Conservation (phyloP, 2,113 vertebrate species). For the Solea senegalensis region DNA sequence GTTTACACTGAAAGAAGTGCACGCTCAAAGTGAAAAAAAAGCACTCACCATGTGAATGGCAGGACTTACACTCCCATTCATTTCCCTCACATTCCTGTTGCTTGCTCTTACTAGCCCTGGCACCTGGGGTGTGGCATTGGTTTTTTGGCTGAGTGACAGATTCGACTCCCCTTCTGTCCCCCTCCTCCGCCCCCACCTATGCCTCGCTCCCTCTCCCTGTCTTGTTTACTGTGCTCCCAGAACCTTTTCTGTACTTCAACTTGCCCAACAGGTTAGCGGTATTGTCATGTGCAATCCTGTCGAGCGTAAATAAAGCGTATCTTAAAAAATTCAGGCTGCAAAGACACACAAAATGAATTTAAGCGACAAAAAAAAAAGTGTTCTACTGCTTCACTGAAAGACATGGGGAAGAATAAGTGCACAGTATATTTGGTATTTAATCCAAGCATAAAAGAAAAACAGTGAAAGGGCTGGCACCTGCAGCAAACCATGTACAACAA, state of each 20-base stretch:
- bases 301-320: conserved; percentile 48
- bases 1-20: conserved; percentile 52
- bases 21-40: conserved; percentile 63
- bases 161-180: conserved; percentile 66
- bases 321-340: conserved; percentile 1
- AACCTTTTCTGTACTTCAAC: conserved; percentile 65
- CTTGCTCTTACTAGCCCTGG: conserved; percentile 79
- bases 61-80: conserved; percentile 80
- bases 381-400: background rate
- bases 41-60: conserved; percentile 79
- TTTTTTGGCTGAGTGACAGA: conserved; percentile 75
- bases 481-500: conserved; percentile 79
- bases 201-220: conserved; percentile 35
- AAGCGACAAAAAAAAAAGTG: background rate
- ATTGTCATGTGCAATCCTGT: conserved; percentile 60
- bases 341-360: background rate
- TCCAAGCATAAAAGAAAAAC: conserved; percentile 21
- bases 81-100: conserved; percentile 79
- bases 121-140: conserved; percentile 78
- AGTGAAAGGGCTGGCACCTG: conserved; percentile 54
- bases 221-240: conserved; percentile 68
- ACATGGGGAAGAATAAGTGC: conserved; percentile 17
- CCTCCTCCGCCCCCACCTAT: conserved; percentile 50
- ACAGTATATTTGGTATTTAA: conserved; percentile 43
- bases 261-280: conserved; percentile 68